Evolutionary conservation across 2,113 vertebrate genomes (phyloP).

Genomic region (Delphinapterus leucas): DNA sequence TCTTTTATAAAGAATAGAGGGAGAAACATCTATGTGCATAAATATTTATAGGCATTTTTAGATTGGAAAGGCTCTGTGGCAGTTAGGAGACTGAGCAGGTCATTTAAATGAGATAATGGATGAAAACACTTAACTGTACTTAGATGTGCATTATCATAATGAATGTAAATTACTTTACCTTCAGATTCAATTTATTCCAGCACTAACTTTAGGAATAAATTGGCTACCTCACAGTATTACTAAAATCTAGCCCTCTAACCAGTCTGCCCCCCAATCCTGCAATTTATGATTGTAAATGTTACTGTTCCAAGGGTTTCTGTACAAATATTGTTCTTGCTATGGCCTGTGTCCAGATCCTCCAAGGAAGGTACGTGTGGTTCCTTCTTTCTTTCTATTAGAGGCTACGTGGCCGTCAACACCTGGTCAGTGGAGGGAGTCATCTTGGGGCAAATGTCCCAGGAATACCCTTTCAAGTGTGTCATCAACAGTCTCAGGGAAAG

Average conservation of each 20-base stretch:
- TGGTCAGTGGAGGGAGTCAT: neutral
- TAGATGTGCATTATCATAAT: conserved; percentile 18
- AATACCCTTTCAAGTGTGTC: neutral
- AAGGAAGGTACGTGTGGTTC: rapidly evolving
- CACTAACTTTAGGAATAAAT: neutral
- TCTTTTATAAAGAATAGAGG: neutral
- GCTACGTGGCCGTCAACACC: neutral
- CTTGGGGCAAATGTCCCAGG: neutral
- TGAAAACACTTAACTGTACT: conserved; percentile 29
- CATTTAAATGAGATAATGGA: conserved; percentile 47
- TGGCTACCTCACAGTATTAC: neutral
- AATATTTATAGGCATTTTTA: neutral
- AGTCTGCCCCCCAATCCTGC: neutral
- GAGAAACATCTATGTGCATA: neutral
- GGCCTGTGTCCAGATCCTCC: neutral
- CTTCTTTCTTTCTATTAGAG: neutral
- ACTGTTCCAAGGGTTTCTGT: neutral
- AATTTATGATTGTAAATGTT: neutral
- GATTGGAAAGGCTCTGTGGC: neutral
- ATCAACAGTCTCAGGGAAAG: neutral
- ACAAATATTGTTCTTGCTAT: neutral
- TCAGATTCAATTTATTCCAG: neutral
- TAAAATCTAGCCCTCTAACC: neutral
- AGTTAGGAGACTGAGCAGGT: conserved; percentile 24
- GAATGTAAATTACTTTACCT: conserved; percentile 12